Base-by-base conservation (phyloP, 1,140 invertebrate species). In the Episyrphus balteatus region DNA sequence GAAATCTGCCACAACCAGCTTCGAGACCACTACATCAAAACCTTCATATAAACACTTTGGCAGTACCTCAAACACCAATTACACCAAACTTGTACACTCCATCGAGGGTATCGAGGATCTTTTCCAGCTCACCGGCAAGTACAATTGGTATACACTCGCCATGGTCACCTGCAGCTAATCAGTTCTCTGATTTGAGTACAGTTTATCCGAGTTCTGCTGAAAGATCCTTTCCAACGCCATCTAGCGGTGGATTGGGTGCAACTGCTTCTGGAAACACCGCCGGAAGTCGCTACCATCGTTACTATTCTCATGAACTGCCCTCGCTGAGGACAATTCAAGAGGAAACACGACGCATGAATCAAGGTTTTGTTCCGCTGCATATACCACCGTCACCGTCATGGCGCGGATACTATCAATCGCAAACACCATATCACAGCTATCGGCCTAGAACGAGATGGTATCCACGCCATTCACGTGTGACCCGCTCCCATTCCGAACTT, bases 181-280 rank as follows among this genome's bases (percentile, higher is more conserved):
- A 84, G 67, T 83, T 87, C 56, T 87, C 82, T 59, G 88, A 90
- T 68, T 74, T 91, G 50, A 90, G 86, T 69, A 88, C 86, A 10
- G 87, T 90, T n/a, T 84, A 85, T 57, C 79, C 82, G 31, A 85
- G 84, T 53, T 87, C 85, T 42, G 80, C 75, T 1, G 86, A 90
- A 56, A 75, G 83, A 31, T 89, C 87, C 0, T 82, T 83, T 55
- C 84, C 83, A 31, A 83, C 81, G 36, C 77, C 80, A 3, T 48
- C 51, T 12, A 26, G 21, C 8, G 21, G 21, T 26, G 21, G 21
- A 26, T 8, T 26, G 8, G 21, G 21, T 26, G 26, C 53, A 3
- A 77, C 80, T 3, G 77, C 75, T n/a, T 75, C 75, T 26, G 66
- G 74, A 3, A 58, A 61, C 48, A 55, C 68, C 17, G 21, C 21